These are phyloP conservation scores for Thalassoma bifasciatum DNA, from an alignment of 2,113 vertebrate genomes.

Conservation along the genomic window DNA sequence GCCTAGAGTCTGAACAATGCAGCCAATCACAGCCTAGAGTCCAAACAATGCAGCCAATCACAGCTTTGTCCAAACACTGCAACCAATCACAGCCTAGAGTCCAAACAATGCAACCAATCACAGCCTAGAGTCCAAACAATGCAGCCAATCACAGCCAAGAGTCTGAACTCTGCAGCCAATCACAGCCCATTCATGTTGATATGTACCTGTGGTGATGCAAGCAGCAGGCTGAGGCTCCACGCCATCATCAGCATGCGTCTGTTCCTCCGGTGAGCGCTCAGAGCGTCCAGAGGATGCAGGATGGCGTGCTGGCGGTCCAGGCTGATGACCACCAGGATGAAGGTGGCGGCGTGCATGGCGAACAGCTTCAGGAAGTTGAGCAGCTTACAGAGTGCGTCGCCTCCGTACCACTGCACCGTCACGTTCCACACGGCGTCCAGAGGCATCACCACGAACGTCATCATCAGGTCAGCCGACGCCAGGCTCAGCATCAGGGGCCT, in stretches of 20 bases:
- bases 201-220: slow-evolving; percentile 78
- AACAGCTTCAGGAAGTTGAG: slow-evolving; percentile 85
- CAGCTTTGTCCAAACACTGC: too few relatives aligned
- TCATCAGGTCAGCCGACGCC: slow-evolving; percentile 82
- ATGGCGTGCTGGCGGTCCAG: slow-evolving; percentile 84
- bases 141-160: too few relatives aligned
- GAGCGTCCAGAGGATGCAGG: slow-evolving; percentile 79
- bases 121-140: too few relatives aligned
- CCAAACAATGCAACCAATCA: too few relatives aligned
- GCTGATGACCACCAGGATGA: slow-evolving; percentile 83
- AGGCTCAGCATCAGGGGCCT: slow-evolving; percentile 82
- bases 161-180: too few relatives aligned
- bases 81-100: too few relatives aligned
- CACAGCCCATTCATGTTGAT: slow-evolving; percentile 75
- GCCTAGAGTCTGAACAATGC: too few relatives aligned
- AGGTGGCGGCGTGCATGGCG: slow-evolving; percentile 82
- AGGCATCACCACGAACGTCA: slow-evolving; percentile 85
- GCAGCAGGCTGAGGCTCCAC: slow-evolving; percentile 81
- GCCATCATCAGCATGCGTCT: slow-evolving; percentile 78
- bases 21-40: too few relatives aligned
- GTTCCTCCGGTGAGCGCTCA: slow-evolving; percentile 77
- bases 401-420: slow-evolving; percentile 84
- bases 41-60: too few relatives aligned
- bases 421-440: slow-evolving; percentile 84
- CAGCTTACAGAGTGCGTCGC: slow-evolving; percentile 77